Base-by-base conservation (phyloP, 2,888 invertebrate species). In the Noctua comes region DNA sequence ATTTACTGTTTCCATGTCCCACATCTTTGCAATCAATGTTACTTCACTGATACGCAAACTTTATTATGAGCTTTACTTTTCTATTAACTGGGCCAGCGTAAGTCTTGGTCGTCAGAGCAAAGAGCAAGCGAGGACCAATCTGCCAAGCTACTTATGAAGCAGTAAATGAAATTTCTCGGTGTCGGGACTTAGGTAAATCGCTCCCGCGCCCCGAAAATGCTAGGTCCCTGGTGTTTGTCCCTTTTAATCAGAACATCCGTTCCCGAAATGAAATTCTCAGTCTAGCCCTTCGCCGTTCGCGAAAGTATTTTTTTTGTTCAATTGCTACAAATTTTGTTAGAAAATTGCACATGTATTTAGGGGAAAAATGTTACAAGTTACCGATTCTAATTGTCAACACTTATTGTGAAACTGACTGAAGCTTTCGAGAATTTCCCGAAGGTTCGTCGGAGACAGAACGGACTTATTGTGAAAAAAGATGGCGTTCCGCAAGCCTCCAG, bases 1-100 rank as follows among this genome's bases (percentile, higher is more conserved):
- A 93, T 93, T 93, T 93, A 93, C 92, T 91, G 90, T 93, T 93
- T 93, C 90, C 91, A 91, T 92, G 94, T 91, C 90, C 95, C 89
- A 95, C 92, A 92, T 95, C 91, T 92, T 80, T 83, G 88, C 87
- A 91, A 92, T 93, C 92, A 93, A 94, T 88, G 71, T 80, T 82
- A 85, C 68, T 86, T 73, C 73, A 77, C 80, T 85, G 89, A 86
- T 87, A 90, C 66, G 85, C 36, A 73, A 83, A 76, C 69, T 72
- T 80, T 71, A 69, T 77, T 78, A 54, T 16, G 57, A 65, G 64
- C 70, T 76, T 83, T 70, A 76, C 64, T 83, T 83, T 85, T 83
- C 48, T 69, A 76, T 79, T 78, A 74, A 87, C 64, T 70, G 66
- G 69, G 70, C 57, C 59, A 54, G 74, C 36, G 64, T 62, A 77